Conservation (phyloP, 2,797 vertebrate genomes). For the Macrochelys suwanniensis region DNA sequence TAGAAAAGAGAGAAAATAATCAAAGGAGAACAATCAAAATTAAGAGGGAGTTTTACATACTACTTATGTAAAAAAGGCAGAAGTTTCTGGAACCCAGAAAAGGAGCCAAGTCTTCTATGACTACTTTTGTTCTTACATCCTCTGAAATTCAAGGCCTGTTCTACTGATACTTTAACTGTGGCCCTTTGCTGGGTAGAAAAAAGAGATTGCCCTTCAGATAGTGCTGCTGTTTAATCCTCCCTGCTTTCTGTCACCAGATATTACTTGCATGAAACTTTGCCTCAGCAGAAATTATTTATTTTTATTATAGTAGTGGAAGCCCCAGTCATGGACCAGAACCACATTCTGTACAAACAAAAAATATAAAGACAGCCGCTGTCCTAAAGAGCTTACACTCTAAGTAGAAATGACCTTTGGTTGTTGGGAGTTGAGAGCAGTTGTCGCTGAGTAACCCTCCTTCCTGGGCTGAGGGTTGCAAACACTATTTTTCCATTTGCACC, state of each 20-base stretch:
- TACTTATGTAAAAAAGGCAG: not conserved
- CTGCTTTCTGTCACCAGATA: not conserved
- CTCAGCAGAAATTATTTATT: not conserved
- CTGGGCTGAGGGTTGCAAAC: not conserved
- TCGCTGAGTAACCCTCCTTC: not conserved
- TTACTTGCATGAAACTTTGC: not conserved
- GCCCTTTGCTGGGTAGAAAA: not conserved
- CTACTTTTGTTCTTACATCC: not conserved
- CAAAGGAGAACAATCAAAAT: not conserved
- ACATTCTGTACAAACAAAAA: not conserved
- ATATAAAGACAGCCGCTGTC: not conserved
- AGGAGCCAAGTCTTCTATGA: not conserved
- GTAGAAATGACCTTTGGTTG: not conserved
- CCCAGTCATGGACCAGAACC: not conserved
- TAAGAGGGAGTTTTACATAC: rapidly evolving
- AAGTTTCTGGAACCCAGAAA: not conserved
- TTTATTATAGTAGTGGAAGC: not conserved
- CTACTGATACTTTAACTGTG: not conserved
- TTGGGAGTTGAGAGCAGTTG: not conserved
- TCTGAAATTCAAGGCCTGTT: not conserved
- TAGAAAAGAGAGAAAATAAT: not conserved
- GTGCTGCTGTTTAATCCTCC: not conserved
- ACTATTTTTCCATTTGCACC: not conserved
- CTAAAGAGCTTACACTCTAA: not conserved
- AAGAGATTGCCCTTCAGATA: not conserved